phyloP scores from a whole-genome alignment of 2,797 vertebrate species.

The Alosa sapidissima region DNA sequence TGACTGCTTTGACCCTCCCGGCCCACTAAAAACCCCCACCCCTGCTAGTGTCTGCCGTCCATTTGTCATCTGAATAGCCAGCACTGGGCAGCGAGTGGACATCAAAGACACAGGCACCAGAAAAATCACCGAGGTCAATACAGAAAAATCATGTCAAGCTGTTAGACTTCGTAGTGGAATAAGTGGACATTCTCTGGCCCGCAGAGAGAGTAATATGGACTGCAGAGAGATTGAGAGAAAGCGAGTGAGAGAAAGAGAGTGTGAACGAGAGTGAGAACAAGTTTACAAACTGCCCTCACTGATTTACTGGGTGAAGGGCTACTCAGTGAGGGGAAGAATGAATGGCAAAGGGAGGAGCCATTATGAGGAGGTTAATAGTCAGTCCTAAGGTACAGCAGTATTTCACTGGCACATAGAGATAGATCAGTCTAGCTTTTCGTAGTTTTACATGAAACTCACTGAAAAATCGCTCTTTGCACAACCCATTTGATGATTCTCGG shows the following conservation, averaged over 20 bases:
- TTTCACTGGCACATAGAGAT: neutral
- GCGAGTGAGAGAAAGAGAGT: neutral
- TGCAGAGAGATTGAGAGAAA: neutral
- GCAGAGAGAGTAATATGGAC: neutral
- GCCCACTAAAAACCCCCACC: neutral
- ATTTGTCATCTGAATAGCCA: slow-evolving; percentile 42
- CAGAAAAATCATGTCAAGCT: neutral
- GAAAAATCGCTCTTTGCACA: neutral
- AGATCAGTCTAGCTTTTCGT: neutral
- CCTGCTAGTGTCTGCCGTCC: slow-evolving; percentile 22
- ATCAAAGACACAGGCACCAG: slow-evolving; percentile 33
- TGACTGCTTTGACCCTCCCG: slow-evolving; percentile 36
- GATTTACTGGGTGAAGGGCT: neutral
- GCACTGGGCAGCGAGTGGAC: slow-evolving; percentile 36
- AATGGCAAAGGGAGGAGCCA: neutral
- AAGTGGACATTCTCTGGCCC: neutral
- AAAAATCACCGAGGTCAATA: neutral
- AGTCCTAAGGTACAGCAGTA: neutral
- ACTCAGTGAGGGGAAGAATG: neutral
- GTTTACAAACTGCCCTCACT: neutral
- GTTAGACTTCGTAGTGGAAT: neutral
- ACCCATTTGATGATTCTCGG: neutral
- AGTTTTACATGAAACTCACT: neutral
- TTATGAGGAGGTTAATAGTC: neutral
- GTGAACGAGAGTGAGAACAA: neutral